A percentile compares a stretch with the other conserved stretches of the same genome.
These are phyloP conservation scores for Tyrannus savana DNA, from an alignment of 2,113 vertebrate species.

Conservation along the genomic window DNA sequence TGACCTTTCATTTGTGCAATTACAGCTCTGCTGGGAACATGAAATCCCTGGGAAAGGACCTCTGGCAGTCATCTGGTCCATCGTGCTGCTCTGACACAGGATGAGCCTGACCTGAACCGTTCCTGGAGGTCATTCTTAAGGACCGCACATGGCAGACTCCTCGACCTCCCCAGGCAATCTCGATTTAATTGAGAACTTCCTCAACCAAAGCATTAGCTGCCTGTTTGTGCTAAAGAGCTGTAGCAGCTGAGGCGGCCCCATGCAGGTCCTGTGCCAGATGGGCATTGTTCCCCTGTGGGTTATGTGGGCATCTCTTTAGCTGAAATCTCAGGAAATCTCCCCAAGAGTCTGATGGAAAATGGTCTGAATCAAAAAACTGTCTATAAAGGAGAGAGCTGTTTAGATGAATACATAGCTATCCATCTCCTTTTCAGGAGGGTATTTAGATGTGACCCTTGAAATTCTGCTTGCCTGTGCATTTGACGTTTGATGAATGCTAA, in stretches of 20 bases:
- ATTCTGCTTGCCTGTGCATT: neutral
- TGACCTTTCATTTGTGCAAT: neutral
- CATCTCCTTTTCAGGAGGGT: neutral
- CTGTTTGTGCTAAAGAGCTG: neutral
- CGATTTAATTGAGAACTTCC: neutral
- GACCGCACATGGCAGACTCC: neutral
- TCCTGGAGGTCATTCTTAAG: constrained; percentile 9
- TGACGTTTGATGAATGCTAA: neutral
- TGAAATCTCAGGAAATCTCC: neutral
- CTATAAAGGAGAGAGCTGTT: neutral
- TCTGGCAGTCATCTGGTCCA: neutral
- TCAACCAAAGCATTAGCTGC: neutral
- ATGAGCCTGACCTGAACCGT: neutral
- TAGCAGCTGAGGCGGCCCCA: neutral
- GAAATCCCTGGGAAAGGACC: constrained; percentile 10
- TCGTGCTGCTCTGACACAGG: neutral
- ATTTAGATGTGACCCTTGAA: neutral
- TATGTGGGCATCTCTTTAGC: neutral
- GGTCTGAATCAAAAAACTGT: neutral
- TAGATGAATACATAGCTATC: neutral
- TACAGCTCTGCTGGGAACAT: neutral
- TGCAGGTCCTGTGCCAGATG: neutral
- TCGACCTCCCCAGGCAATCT: neutral
- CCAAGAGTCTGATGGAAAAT: neutral
- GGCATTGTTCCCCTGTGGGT: neutral